Evolutionary conservation across 2,797 vertebrate genomes (phyloP).

Genomic region (Enteromius mattozi): DNA sequence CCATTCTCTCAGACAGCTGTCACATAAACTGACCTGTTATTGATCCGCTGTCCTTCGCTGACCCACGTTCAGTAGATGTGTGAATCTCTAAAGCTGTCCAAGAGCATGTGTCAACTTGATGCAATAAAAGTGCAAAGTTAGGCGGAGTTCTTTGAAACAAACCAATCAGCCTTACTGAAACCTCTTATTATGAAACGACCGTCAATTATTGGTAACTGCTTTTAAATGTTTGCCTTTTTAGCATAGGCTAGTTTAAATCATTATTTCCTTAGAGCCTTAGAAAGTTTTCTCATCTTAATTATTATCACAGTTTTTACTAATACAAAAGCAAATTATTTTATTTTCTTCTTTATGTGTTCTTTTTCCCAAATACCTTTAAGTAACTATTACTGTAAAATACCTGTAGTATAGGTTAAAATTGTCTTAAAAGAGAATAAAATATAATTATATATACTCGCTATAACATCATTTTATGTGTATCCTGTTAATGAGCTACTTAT

Average conservation of each 20-base stretch:
- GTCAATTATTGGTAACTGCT: not conserved
- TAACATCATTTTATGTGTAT: not conserved
- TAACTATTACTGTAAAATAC: not conserved
- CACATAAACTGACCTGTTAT: slow-evolving; percentile 22
- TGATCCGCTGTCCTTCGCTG: slow-evolving; percentile 30
- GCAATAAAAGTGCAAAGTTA: slow-evolving; percentile 42
- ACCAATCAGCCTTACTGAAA: slow-evolving; percentile 45
- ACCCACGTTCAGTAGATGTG: not conserved
- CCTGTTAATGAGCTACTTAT: not conserved
- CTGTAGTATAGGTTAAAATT: not conserved
- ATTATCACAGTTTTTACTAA: not conserved
- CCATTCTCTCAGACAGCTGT: not conserved
- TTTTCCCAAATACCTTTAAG: not conserved
- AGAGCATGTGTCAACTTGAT: not conserved
- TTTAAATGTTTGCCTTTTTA: not conserved
- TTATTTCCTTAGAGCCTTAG: not conserved
- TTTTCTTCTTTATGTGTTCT: not conserved
- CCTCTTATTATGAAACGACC: slow-evolving; percentile 27
- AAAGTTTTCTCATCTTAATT: not conserved
- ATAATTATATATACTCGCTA: not conserved
- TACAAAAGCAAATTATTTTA: not conserved
- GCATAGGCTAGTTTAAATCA: not conserved
- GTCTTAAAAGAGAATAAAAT: not conserved
- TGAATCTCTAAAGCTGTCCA: not conserved
- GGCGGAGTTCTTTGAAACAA: slow-evolving; percentile 43